A percentile compares a stretch with the other conserved stretches of the same genome.
Evolutionary conservation across 2,113 vertebrate genomes (phyloP).

Genomic region (Patagioenas fasciata): DNA sequence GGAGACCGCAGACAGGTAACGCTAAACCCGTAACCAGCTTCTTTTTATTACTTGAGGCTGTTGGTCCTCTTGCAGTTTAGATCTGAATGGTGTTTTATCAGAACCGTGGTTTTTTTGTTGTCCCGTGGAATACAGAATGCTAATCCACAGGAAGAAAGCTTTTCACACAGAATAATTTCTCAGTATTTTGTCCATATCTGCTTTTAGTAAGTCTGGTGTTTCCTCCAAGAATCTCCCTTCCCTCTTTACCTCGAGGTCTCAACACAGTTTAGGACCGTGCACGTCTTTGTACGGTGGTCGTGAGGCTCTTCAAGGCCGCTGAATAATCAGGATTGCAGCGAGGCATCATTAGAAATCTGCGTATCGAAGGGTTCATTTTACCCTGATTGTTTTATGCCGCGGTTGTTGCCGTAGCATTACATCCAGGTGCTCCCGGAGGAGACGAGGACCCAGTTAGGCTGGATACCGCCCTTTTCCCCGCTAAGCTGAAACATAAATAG

Average conservation of each 20-base stretch:
- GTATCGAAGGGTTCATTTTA: rapidly evolving
- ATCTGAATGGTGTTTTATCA: not conserved
- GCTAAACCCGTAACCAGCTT: rapidly evolving
- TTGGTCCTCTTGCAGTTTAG: not conserved
- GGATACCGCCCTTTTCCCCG: not conserved
- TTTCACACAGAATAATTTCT: not conserved
- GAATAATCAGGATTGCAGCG: not conserved
- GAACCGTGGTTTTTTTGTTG: not conserved
- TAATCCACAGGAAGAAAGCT: not conserved
- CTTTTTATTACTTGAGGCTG: not conserved
- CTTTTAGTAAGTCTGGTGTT: not conserved
- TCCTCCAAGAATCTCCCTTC: not conserved
- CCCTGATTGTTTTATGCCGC: rapidly evolving
- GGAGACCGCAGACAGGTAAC: constrained; percentile 94
- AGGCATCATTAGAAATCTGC: not conserved
- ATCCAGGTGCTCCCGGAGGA: not conserved
- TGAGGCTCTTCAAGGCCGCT: rapidly evolving
- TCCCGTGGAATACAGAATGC: not conserved
- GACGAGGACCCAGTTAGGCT: not conserved
- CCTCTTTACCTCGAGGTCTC: not conserved
- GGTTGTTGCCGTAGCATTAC: not conserved
- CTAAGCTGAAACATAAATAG: not conserved
- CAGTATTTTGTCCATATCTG: not conserved
- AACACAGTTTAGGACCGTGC: rapidly evolving
- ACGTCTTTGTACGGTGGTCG: not conserved